Evolutionary conservation across 2,113 vertebrate species (phyloP), one percentile per base, ranked within the genome.

Genomic region (Aythya baeri): DNA sequence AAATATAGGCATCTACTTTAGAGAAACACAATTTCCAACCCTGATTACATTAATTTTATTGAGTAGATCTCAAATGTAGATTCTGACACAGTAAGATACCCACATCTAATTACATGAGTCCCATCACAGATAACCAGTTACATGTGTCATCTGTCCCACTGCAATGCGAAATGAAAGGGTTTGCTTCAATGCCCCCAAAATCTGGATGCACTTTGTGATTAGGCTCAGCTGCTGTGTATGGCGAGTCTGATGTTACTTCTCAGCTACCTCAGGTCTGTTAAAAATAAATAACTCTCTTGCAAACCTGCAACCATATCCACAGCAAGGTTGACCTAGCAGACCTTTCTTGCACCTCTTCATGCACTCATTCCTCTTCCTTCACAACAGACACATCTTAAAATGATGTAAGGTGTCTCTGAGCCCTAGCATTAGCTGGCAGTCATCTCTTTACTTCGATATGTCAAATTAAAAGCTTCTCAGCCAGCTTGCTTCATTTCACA

Each of bases 291-390:
- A 66, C 34, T 34, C 11, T 27, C 38, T 62, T 38, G 38, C 11
- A 95, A 34, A 79, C 17, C 13, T 81, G 41, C 32, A 88, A 13
- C 17, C 21, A 36, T 20, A 59, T 32, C 27, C 61, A 59, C 17
- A 34, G 44, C 0, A 4, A 26, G 8, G 16, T 57, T 38, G 61
- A 22, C 0, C 1, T 31, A 66, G 9, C 2, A 76, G 79, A 50
- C 7, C 36, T 34, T 49, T 76, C 44, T 75, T 44, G 34, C 18
- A n/a, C 26, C 29, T 49, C 43, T 29, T 32, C 23, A 20, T 66
- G 16, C 10, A 41, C 76, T 73, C 38, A 54, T 63, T 73, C 16
- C 12, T 58, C 12, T 50, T 83, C 50, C 2, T 80, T 74, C 65
- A 66, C 10, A 91, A 15, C 5, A 71, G 29, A 86, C 7, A 9